Evolutionary conservation across 30 jellyfish, hydroid and myxozoan species (phyloP).

Genomic region (Cassiopea xamachana): DNA sequence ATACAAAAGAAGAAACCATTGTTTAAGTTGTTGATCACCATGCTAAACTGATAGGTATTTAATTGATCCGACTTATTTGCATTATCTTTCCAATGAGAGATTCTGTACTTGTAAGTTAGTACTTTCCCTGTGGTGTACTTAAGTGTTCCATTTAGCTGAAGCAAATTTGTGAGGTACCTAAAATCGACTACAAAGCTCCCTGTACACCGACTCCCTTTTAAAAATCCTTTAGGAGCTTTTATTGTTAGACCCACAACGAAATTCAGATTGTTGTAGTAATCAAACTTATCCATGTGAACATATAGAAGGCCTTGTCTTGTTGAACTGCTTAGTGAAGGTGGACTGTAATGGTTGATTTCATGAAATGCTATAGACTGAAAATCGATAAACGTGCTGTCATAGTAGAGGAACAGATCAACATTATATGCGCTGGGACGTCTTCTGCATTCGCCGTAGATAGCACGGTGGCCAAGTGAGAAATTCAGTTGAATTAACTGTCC

Average conservation of each 20-base stretch:
- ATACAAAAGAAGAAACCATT: not conserved
- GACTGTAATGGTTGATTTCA: not conserved
- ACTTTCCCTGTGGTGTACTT: not conserved
- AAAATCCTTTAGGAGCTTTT: not conserved
- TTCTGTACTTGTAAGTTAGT: not conserved
- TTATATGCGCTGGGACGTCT: slow-evolving; percentile 19
- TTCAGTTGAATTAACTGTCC: not conserved
- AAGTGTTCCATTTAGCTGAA: slow-evolving; percentile 15
- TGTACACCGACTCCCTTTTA: not conserved
- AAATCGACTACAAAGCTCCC: slow-evolving; percentile 22
- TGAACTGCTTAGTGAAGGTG: not conserved
- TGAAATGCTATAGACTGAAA: not conserved
- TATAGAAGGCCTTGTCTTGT: slow-evolving; percentile 34
- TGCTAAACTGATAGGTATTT: slow-evolving; percentile 12
- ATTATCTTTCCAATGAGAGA: not conserved
- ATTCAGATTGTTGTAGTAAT: slow-evolving; percentile 6
- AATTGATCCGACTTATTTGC: not conserved
- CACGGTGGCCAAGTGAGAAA: not conserved
- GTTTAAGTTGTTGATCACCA: slow-evolving; percentile 12
- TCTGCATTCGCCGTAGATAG: not conserved
- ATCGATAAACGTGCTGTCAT: not conserved
- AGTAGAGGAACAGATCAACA: slow-evolving; percentile 12
- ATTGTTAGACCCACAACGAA: not conserved
- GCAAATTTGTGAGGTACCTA: slow-evolving; percentile 24
- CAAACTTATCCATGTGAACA: slow-evolving; percentile 11